Percentiles rank a stretch among this genome's conserved stretches.
Evolutionary conservation across 2,113 vertebrate species (phyloP).

Genomic region (Myiagra hebetior): DNA sequence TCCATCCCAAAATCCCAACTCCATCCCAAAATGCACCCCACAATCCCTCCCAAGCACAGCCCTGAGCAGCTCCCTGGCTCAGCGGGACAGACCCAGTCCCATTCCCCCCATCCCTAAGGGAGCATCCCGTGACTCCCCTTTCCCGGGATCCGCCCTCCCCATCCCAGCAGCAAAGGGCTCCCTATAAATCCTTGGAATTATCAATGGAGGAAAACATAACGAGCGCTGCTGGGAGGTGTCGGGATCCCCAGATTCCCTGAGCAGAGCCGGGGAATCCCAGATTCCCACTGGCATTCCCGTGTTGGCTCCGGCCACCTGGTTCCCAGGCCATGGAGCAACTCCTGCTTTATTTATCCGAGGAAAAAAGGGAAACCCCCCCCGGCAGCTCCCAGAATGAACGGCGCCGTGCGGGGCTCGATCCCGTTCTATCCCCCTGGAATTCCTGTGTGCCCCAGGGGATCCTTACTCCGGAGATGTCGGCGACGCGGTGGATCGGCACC

Average conservation of each 20-base stretch:
- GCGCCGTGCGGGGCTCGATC: not conserved
- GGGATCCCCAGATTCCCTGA: not conserved
- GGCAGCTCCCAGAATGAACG: not conserved
- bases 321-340: not conserved
- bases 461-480: slow-evolving; percentile 95
- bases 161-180: not conserved
- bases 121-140: not conserved
- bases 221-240: not conserved
- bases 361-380: fast-evolving
- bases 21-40: not conserved
- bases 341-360: not conserved
- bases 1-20: not conserved
- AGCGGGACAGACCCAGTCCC: not conserved
- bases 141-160: fast-evolving
- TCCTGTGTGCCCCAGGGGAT: fast-evolving
- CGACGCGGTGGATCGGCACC: slow-evolving; percentile 95
- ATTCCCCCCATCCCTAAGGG: not conserved
- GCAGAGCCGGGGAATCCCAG: fast-evolving
- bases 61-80: not conserved
- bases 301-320: fast-evolving
- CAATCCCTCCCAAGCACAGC: fast-evolving
- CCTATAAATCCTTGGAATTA: not conserved
- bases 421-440: fast-evolving
- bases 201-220: not conserved
- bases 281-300: fast-evolving